Conservation (phyloP, 2,888 invertebrate species). For the Drosophila greeni region DNA sequence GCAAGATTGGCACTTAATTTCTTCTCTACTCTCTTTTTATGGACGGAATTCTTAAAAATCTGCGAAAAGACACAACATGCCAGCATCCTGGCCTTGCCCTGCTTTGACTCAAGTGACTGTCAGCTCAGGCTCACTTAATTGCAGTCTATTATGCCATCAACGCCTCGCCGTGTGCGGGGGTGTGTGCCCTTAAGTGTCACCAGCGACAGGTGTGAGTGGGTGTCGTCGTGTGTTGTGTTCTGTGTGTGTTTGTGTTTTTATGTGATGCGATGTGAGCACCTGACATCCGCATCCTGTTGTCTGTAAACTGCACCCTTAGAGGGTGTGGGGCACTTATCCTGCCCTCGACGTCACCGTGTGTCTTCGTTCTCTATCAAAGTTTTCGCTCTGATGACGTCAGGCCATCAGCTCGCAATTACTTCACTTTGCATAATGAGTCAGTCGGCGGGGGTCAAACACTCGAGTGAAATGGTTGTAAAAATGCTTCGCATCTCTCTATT, state of each 20-base stretch:
- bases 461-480: slow-evolving; percentile 21
- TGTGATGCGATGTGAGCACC: slow-evolving; percentile 25
- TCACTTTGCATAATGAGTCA: slow-evolving; percentile 63
- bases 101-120: slow-evolving; percentile 52
- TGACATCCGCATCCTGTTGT: slow-evolving; percentile 63
- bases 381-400: slow-evolving; percentile 28
- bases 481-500: slow-evolving; percentile 9
- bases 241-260: slow-evolving; percentile 22
- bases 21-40: background rate
- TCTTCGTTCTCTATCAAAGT: slow-evolving; percentile 49
- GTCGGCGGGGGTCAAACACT: slow-evolving; percentile 32
- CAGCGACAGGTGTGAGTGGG: slow-evolving; percentile 48
- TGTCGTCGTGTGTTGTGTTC: background rate
- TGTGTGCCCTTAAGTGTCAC: slow-evolving; percentile 52
- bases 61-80: slow-evolving; percentile 47
- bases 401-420: slow-evolving; percentile 63
- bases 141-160: slow-evolving; percentile 72
- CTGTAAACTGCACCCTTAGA: slow-evolving; percentile 54
- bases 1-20: background rate
- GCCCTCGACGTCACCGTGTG: slow-evolving; percentile 31
- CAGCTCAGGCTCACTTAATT: slow-evolving; percentile 68
- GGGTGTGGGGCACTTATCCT: slow-evolving; percentile 57
- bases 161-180: slow-evolving; percentile 48
- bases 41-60: slow-evolving; percentile 41
- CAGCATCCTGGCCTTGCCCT: slow-evolving; percentile 35